Conservation (phyloP, 2,797 vertebrate species). For the Platalea minor region DNA sequence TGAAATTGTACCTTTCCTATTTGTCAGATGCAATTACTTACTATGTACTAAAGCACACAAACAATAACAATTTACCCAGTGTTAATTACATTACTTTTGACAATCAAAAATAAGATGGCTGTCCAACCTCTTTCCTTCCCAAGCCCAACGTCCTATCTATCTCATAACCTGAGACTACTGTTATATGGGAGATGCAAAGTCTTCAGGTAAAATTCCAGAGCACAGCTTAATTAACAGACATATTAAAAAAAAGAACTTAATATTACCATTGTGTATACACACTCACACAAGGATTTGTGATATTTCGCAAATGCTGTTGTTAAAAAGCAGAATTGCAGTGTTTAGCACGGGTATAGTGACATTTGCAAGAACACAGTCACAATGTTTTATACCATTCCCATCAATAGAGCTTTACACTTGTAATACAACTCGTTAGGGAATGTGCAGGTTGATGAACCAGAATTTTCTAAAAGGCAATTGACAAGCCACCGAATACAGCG, state of each 20-base stretch:
- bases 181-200: background rate
- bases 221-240: background rate
- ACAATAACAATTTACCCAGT: background rate
- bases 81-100: constrained; percentile 5
- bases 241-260: background rate
- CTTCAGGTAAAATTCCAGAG: background rate
- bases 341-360: background rate
- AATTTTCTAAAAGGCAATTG: background rate
- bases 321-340: background rate
- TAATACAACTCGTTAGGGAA: background rate
- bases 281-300: background rate
- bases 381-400: background rate
- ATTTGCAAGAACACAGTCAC: background rate
- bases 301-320: background rate
- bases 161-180: background rate
- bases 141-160: background rate
- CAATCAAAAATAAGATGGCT: background rate
- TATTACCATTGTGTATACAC: background rate
- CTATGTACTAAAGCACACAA: background rate
- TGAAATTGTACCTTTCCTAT: background rate
- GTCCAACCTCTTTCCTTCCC: background rate
- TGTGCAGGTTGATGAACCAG: background rate
- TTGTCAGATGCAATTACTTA: background rate
- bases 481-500: background rate
- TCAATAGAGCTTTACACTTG: background rate